phyloP scores from a whole-genome alignment of 2,113 vertebrate genomes.

The Thunnus maccoyii region DNA sequence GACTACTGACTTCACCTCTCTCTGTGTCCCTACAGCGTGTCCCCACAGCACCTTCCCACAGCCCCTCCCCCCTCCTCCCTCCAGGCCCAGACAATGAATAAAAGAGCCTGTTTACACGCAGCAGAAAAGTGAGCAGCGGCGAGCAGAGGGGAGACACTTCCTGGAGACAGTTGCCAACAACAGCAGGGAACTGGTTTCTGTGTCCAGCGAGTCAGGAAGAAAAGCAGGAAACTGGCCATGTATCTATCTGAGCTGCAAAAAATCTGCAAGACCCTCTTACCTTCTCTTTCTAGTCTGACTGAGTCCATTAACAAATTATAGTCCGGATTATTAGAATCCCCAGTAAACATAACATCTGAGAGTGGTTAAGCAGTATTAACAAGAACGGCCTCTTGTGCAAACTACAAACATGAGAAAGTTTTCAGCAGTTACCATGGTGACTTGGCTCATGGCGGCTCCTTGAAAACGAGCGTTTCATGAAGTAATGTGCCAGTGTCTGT shows the following conservation, averaged over 20 bases:
- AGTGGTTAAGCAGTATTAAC: constrained; percentile 26
- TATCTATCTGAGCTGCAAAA: constrained; percentile 12
- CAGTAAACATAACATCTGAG: constrained; percentile 33
- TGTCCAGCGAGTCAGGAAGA: constrained; percentile 52
- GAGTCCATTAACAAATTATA: constrained; percentile 39
- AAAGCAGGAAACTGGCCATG: constrained; percentile 56
- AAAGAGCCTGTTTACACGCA: constrained; percentile 83
- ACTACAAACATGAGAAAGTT: constrained; percentile 68
- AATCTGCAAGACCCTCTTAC: constrained; percentile 3
- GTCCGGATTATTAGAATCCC: constrained; percentile 6
- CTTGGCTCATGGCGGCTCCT: constrained; percentile 47
- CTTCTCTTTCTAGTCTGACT: neutral
- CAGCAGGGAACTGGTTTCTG: constrained; percentile 65
- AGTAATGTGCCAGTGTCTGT: constrained; percentile 54
- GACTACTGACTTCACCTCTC: constrained; percentile 81
- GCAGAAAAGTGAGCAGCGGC: constrained; percentile 52
- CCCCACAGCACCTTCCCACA: constrained; percentile 51
- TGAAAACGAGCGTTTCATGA: constrained; percentile 52
- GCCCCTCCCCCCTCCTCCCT: constrained; percentile 19
- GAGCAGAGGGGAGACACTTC: constrained; percentile 85
- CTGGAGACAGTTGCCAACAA: constrained; percentile 87
- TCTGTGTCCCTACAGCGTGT: constrained; percentile 23
- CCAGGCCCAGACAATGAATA: constrained; percentile 79
- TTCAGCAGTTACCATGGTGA: constrained; percentile 76
- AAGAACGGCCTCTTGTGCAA: constrained; percentile 35